Evolutionary conservation across 2,797 vertebrate species (phyloP).

Genomic region (Amblyraja radiata): DNA sequence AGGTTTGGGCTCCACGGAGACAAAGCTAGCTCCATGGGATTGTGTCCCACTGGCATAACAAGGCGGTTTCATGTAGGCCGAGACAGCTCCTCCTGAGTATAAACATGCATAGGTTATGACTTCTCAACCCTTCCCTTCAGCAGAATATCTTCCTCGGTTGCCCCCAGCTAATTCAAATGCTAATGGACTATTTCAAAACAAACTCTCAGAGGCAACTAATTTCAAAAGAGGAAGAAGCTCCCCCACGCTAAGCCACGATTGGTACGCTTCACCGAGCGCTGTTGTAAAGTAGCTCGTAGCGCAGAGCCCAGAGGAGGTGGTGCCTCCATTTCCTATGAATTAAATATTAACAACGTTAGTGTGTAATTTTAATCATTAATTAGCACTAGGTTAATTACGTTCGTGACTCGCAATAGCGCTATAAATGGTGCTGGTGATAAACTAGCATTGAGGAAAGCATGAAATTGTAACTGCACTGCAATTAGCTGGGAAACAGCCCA

Average conservation of each 20-base stretch:
- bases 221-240: conserved; percentile 19
- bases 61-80: conserved; percentile 30
- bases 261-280: background rate
- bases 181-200: conserved; percentile 37
- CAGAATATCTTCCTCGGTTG: conserved; percentile 25
- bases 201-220: conserved; percentile 35
- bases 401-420: conserved; percentile 69
- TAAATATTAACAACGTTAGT: conserved; percentile 77
- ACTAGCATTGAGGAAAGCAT: conserved; percentile 63
- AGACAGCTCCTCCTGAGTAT: conserved; percentile 38
- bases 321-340: conserved; percentile 74
- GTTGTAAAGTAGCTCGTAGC: conserved; percentile 16
- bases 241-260: background rate
- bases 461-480: conserved; percentile 68
- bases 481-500: conserved; percentile 56
- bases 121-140: conserved; percentile 36
- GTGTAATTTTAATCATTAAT: conserved; percentile 99
- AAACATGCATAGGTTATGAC: conserved; percentile 37
- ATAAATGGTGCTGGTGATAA: conserved; percentile 59
- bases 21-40: conserved; percentile 35
- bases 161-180: conserved; percentile 38
- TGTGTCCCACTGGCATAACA: conserved; percentile 36
- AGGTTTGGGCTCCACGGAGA: conserved; percentile 25
- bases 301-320: conserved; percentile 35
- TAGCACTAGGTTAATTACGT: conserved; percentile 99